Evolutionary conservation across 2,113 vertebrate genomes (phyloP).

Genomic region (Lamprotornis superbus): DNA sequence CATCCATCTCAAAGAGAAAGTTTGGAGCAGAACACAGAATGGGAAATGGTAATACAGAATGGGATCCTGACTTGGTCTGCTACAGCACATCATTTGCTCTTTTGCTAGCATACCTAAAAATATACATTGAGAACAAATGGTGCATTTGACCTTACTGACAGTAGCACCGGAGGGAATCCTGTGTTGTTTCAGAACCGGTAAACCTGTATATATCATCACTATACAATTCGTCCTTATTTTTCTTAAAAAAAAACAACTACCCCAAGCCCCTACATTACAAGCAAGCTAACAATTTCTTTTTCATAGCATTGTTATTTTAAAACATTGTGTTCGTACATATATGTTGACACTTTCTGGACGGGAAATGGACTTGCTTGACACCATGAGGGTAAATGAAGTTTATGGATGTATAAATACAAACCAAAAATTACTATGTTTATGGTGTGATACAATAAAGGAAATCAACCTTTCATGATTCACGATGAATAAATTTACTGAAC

Average conservation of each 20-base stretch:
- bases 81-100: not conserved
- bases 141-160: constrained; percentile 35
- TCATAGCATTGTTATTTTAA: not conserved
- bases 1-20: not conserved
- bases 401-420: constrained; percentile 7
- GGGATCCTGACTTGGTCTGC: not conserved
- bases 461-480: constrained; percentile 5
- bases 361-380: not conserved
- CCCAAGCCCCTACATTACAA: not conserved
- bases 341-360: not conserved
- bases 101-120: constrained; percentile 15
- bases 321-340: not conserved
- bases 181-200: not conserved
- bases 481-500: constrained; percentile 4
- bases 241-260: not conserved
- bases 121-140: constrained; percentile 10
- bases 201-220: not conserved
- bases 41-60: not conserved
- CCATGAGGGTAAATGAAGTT: not conserved
- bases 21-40: not conserved
- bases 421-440: not conserved
- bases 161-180: not conserved
- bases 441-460: not conserved
- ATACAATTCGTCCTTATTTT: not conserved
- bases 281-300: not conserved